phyloP scores from a whole-genome alignment of 1,140 invertebrate genomes.

The Reticulitermes speratus region DNA sequence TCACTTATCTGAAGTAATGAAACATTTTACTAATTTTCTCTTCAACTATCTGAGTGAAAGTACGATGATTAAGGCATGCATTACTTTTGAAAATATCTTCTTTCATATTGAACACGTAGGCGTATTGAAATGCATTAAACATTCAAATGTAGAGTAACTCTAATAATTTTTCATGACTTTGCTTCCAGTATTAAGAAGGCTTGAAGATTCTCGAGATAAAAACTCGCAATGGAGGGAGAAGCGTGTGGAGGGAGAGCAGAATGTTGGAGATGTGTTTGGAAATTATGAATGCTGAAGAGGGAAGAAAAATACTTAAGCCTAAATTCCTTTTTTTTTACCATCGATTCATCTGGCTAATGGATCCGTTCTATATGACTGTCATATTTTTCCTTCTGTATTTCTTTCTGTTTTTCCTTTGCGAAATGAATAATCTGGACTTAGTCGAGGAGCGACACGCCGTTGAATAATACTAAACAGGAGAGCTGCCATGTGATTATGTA shows the following conservation, averaged over 20 bases:
- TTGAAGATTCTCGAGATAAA: background rate
- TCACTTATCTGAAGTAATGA: too few relatives aligned
- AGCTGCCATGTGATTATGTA: too few relatives aligned
- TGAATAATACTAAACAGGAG: background rate
- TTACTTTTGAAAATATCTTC: too few relatives aligned
- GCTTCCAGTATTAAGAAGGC: background rate
- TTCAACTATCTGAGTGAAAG: too few relatives aligned
- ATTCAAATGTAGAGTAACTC: background rate
- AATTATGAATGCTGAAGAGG: background rate
- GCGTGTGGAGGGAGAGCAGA: background rate
- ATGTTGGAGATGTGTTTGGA: background rate
- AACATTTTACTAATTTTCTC: too few relatives aligned
- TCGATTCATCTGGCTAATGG: constrained; percentile 18
- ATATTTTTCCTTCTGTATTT: background rate
- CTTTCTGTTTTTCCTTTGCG: constrained; percentile 10
- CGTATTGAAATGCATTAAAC: background rate
- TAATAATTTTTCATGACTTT: background rate
- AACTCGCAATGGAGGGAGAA: background rate
- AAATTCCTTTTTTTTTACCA: background rate
- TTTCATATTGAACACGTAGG: background rate
- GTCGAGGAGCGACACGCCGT: background rate
- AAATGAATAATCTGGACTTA: constrained; percentile 2
- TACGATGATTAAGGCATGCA: too few relatives aligned
- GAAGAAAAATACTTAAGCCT: constrained; percentile 11
- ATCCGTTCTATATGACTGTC: background rate